Base-by-base conservation (phyloP, 2,888 invertebrate genomes). In the Branchellion lobata region DNA sequence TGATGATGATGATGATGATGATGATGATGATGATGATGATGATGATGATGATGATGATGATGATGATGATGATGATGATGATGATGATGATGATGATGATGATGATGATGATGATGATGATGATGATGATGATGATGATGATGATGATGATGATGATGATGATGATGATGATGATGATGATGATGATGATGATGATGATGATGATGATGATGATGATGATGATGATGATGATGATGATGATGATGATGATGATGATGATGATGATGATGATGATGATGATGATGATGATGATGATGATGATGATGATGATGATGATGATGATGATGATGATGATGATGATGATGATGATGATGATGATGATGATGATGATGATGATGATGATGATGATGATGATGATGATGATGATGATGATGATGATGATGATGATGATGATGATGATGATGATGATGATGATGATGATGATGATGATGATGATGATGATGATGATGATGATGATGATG, bases 51-150 rank as follows among this genome's bases (percentile, higher is more conserved):
- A 40, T 8, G 40, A 40, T 40, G 40, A 40, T 40, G 40, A 40
- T 40, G 40, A 40, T 8, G 40, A 40, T 14, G 40, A 40, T 8
- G 40, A 40, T 40, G 40, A 40, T 40, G 40, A 40, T 40, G 40
- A 14, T 40, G 40, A 40, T 40, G 40, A 40, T 40, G 40, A 40
- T 40, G 14, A 8, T 40, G 40, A 40, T 40, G 40, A 40, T 5
- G 40, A 40, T 14, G 40, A 14, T 8, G 40, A 14, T 40, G 40
- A 40, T 40, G 14, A 8, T 40, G 14, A 14, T 40, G 40, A 40
- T 53, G 53, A 53, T 53, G 53, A 53, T 53, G 53, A 53, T 53
- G 53, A 53, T 53, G 53, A 53, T 53, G 53, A 53, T 53, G 53
- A 53, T 53, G 53, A 53, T 53, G 53, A 53, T 53, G 53, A 53